These are phyloP conservation scores for Lipophrys pholis DNA, from an alignment of 2,113 vertebrate genomes.

Conservation along the genomic window DNA sequence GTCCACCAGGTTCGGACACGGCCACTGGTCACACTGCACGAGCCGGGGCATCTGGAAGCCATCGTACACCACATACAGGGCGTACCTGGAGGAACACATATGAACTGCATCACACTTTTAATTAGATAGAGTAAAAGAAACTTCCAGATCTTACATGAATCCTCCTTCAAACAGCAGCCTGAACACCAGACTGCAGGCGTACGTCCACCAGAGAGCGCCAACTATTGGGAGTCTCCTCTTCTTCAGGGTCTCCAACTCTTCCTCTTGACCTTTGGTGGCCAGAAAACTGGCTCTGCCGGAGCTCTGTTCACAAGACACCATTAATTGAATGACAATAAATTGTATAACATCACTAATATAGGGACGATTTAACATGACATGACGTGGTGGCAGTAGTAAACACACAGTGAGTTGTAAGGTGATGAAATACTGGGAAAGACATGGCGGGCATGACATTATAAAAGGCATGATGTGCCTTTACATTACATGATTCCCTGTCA, in stretches of 20 bases:
- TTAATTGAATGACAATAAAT: too few relatives aligned
- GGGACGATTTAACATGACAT: too few relatives aligned
- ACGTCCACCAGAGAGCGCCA: conserved; percentile 82
- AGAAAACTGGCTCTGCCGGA: conserved; percentile 44
- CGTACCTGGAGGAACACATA: conserved; percentile 57
- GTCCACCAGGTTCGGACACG: conserved; percentile 82
- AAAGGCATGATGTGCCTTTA: too few relatives aligned
- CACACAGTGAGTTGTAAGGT: too few relatives aligned
- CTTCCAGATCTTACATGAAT: conserved; percentile 68
- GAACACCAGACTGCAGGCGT: conserved; percentile 77
- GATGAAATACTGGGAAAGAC: too few relatives aligned
- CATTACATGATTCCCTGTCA: too few relatives aligned
- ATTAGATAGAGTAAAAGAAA: not conserved
- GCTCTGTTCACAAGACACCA: conserved; percentile 16
- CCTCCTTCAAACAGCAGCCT: conserved; percentile 76
- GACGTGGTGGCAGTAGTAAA: too few relatives aligned
- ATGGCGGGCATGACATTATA: too few relatives aligned
- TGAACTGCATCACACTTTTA: not conserved
- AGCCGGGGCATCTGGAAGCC: conserved; percentile 80
- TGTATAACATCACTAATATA: too few relatives aligned
- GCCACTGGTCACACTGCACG: conserved; percentile 80
- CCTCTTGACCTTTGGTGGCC: conserved; percentile 56
- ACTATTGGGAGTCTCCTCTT: conserved; percentile 65
- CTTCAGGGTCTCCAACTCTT: conserved; percentile 70
- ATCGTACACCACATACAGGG: conserved; percentile 76